Percentiles rank a stretch among this genome's conserved stretches.
These are phyloP conservation scores for Chironomus striatipennis DNA, from an alignment of 1,140 invertebrate genomes.

Conservation along the genomic window DNA sequence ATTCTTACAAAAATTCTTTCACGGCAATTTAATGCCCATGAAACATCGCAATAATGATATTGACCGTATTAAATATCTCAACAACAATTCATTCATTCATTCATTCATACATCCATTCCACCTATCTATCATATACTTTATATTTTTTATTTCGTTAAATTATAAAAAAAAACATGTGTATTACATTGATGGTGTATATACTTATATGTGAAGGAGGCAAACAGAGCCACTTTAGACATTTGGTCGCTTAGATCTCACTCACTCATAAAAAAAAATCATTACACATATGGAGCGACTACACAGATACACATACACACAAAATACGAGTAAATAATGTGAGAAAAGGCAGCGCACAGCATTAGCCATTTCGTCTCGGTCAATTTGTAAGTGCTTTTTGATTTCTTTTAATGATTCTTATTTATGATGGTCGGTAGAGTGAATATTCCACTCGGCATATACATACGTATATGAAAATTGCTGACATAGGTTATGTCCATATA, in stretches of 20 bases:
- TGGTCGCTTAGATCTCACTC: background rate
- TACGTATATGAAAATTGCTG: background rate
- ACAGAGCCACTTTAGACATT: constrained; percentile 21
- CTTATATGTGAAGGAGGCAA: background rate
- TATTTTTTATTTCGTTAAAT: background rate
- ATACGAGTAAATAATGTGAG: background rate
- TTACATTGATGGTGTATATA: background rate
- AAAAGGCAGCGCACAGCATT: background rate
- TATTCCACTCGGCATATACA: no score
- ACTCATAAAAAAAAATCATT: background rate
- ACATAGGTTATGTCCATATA: constrained; percentile 13
- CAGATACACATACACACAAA: background rate
- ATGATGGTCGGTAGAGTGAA: background rate
- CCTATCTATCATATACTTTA: background rate
- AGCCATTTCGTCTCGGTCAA: constrained; percentile 20
- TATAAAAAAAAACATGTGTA: background rate
- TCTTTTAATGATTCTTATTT: constrained; percentile 11
- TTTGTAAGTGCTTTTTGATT: constrained; percentile 17
- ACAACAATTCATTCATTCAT: background rate
- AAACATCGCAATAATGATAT: background rate
- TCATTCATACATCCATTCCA: background rate
- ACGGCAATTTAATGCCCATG: background rate
- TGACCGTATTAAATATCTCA: constrained; percentile 8
- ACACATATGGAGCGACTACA: background rate
- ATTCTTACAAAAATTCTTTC: background rate